These are phyloP conservation scores for Limnodromus scolopaceus DNA, from an alignment of 2,797 vertebrate species.

Conservation along the genomic window DNA sequence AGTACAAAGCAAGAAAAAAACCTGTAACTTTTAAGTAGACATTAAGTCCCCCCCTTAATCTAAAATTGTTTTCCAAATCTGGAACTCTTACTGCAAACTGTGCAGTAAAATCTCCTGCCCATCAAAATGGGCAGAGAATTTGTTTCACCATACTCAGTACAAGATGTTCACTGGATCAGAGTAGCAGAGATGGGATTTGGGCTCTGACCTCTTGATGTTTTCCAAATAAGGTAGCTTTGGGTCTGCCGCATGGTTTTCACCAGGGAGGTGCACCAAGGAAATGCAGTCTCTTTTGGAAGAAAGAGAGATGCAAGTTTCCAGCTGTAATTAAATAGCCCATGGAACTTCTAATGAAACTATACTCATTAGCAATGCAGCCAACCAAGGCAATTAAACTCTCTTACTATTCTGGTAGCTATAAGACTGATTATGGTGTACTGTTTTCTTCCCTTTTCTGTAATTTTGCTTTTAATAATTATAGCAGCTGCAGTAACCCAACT, in stretches of 20 bases:
- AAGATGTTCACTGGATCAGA: not conserved
- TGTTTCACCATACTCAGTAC: fast-evolving
- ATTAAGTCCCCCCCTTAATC: not conserved
- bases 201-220: not conserved
- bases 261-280: not conserved
- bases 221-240: not conserved
- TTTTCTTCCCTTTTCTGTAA: not conserved
- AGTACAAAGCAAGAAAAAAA: not conserved
- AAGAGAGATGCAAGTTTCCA: not conserved
- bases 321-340: constrained; percentile 5
- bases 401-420: not conserved
- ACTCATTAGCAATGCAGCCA: constrained; percentile 1
- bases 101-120: not conserved
- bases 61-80: not conserved
- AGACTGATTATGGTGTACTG: not conserved
- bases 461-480: constrained; percentile 27
- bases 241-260: not conserved
- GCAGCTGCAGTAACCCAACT: constrained; percentile 25
- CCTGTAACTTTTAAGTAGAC: not conserved
- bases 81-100: not conserved
- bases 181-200: not conserved
- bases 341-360: constrained; percentile 23
- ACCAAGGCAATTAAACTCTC: not conserved
- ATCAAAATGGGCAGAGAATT: not conserved
- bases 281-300: not conserved